phyloP scores from a whole-genome alignment of 2,888 invertebrate species.

The Brassicogethes aeneus region DNA sequence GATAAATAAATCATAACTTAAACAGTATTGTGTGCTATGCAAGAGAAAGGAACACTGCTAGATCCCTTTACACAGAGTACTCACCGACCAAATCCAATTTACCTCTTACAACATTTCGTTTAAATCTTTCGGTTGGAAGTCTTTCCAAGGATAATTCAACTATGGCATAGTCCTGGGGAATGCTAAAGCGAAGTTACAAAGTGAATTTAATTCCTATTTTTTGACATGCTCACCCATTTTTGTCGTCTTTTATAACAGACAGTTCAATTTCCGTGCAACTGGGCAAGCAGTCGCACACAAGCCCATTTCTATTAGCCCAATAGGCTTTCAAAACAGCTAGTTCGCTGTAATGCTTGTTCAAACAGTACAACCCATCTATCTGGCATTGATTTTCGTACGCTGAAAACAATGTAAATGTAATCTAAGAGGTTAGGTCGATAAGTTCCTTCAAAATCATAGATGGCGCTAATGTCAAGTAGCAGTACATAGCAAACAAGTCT shows the following conservation, averaged over 20 bases:
- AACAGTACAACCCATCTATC: conserved; percentile 55
- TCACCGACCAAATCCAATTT: conserved; percentile 59
- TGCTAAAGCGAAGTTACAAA: conserved; percentile 24
- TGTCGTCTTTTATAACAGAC: conserved; percentile 50
- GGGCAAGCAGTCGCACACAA: conserved; percentile 59
- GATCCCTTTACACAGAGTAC: too few species aligned
- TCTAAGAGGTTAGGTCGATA: conserved; percentile 13
- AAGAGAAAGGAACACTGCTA: too few species aligned
- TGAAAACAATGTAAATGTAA: too few species aligned
- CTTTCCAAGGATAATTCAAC: conserved; percentile 55
- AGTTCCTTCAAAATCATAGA: too few species aligned
- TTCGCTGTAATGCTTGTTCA: conserved; percentile 51
- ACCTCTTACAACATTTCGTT: conserved; percentile 54
- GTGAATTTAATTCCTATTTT: background rate
- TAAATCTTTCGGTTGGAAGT: conserved; percentile 59
- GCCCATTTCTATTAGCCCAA: conserved; percentile 55
- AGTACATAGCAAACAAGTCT: too few species aligned
- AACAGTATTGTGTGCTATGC: too few species aligned
- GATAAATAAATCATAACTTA: too few species aligned
- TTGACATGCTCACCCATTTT: conserved; percentile 28
- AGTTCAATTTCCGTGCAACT: conserved; percentile 66
- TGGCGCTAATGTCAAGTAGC: too few species aligned
- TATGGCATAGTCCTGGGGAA: conserved; percentile 29
- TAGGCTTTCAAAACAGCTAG: conserved; percentile 56
- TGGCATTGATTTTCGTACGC: conserved; percentile 49